Evolutionary conservation across 2,888 invertebrate genomes (phyloP).

Genomic region (Gortyna flavago): DNA sequence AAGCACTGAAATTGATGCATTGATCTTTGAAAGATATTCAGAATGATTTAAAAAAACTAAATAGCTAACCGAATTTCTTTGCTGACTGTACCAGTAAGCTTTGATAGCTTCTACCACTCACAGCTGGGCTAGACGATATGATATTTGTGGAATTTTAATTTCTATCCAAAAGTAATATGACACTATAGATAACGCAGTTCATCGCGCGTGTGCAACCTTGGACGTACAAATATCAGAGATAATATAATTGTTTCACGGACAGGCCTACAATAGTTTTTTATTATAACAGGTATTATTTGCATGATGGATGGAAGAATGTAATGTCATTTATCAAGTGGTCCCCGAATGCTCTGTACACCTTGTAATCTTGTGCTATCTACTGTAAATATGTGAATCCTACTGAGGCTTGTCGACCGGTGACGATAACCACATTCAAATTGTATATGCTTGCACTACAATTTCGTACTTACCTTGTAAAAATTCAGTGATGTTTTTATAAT

Average conservation of each 20-base stretch:
- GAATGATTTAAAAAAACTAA: neutral
- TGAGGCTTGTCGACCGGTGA: slow-evolving; percentile 28
- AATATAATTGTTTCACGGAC: slow-evolving; percentile 34
- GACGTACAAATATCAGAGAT: slow-evolving; percentile 39
- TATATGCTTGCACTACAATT: slow-evolving; percentile 2
- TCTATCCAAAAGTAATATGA: slow-evolving; percentile 22
- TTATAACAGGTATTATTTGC: slow-evolving; percentile 36
- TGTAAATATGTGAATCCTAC: slow-evolving; percentile 37
- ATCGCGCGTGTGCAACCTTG: slow-evolving; percentile 29
- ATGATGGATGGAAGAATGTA: slow-evolving; percentile 13
- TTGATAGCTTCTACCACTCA: neutral
- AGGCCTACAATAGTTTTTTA: slow-evolving; percentile 24
- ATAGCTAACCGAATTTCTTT: neutral
- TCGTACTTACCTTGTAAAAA: neutral
- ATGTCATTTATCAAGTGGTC: slow-evolving; percentile 35
- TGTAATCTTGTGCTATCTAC: slow-evolving; percentile 54
- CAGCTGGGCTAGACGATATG: neutral
- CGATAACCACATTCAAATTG: slow-evolving; percentile 41
- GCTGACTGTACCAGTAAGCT: neutral
- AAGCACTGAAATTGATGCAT: neutral
- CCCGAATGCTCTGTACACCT: slow-evolving; percentile 29
- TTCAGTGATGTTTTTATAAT: neutral
- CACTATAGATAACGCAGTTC: slow-evolving; percentile 14
- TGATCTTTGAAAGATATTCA: neutral
- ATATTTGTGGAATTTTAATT: neutral